phyloP scores from a whole-genome alignment of 2,888 invertebrate genomes.

The Junonia oenone region DNA sequence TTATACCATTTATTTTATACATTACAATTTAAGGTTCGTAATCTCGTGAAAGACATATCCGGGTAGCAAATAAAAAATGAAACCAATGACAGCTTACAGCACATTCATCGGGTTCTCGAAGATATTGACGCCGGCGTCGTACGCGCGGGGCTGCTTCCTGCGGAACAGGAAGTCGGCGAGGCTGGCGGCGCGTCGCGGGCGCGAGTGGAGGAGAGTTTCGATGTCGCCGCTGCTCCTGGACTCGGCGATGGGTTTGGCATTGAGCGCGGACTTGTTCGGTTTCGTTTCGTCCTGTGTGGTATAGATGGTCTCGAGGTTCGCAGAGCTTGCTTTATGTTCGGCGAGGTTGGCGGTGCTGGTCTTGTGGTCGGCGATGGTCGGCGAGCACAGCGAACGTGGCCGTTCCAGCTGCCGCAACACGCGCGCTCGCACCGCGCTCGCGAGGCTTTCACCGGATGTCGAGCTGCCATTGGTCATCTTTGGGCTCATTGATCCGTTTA shows the following conservation, averaged over 20 bases:
- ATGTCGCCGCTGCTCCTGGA: constrained; percentile 46
- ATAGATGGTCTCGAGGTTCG: no score
- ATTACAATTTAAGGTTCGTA: neutral
- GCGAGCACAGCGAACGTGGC: constrained; percentile 57
- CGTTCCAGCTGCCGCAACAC: constrained; percentile 48
- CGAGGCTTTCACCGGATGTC: constrained; percentile 50
- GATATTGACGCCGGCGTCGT: constrained; percentile 39
- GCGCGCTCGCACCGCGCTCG: constrained; percentile 53
- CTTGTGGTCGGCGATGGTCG: no score
- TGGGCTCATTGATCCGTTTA: constrained; percentile 38
- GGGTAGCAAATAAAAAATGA: neutral
- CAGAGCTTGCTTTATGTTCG: no score
- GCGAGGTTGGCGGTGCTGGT: no score
- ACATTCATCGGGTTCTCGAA: constrained; percentile 65
- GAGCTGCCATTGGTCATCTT: constrained; percentile 33
- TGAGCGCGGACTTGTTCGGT: constrained; percentile 35
- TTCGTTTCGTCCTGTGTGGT: constrained; percentile 27
- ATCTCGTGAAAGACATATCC: neutral
- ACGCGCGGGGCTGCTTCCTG: constrained; percentile 25
- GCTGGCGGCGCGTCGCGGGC: constrained; percentile 42
- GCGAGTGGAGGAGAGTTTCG: constrained; percentile 35
- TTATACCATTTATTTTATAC: neutral
- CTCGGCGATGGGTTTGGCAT: constrained; percentile 36
- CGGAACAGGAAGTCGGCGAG: constrained; percentile 41
- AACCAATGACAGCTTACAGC: constrained; percentile 22